These are phyloP conservation scores for Sphinx pinastri DNA, from an alignment of 2,888 invertebrate species.

Conservation along the genomic window DNA sequence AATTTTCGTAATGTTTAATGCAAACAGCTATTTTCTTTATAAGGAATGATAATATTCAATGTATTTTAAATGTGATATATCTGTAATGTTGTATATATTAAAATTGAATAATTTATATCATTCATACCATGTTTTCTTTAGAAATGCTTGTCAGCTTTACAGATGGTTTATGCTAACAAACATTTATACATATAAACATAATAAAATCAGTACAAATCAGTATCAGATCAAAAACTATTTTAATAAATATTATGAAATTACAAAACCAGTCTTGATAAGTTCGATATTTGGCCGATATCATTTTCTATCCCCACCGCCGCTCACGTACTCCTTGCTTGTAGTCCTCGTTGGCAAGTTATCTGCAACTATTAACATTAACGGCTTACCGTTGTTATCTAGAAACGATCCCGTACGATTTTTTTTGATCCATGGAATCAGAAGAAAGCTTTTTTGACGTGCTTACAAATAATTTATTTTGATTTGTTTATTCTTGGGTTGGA, in stretches of 20 bases:
- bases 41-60: not conserved
- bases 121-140: conserved; percentile 32
- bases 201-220: not conserved
- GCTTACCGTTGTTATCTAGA: not conserved
- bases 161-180: no score
- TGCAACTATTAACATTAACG: conserved; percentile 43
- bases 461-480: no score
- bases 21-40: not conserved
- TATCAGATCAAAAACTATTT: not conserved
- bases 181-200: not conserved
- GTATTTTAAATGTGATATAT: conserved; percentile 24
- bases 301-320: conserved; percentile 64
- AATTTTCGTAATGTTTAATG: no score
- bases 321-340: conserved; percentile 72
- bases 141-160: no score
- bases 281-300: conserved; percentile 30
- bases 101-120: conserved; percentile 31
- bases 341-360: conserved; percentile 72
- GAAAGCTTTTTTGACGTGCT: no score
- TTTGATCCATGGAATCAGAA: no score
- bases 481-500: no score
- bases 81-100: conserved; percentile 28
- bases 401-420: no score
- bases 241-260: conserved; percentile 13
- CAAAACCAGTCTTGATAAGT: conserved; percentile 14